Evolutionary conservation across 2,797 vertebrate genomes (phyloP), one percentile per base, ranked within the genome.

Genomic region (Microchirus variegatus): DNA sequence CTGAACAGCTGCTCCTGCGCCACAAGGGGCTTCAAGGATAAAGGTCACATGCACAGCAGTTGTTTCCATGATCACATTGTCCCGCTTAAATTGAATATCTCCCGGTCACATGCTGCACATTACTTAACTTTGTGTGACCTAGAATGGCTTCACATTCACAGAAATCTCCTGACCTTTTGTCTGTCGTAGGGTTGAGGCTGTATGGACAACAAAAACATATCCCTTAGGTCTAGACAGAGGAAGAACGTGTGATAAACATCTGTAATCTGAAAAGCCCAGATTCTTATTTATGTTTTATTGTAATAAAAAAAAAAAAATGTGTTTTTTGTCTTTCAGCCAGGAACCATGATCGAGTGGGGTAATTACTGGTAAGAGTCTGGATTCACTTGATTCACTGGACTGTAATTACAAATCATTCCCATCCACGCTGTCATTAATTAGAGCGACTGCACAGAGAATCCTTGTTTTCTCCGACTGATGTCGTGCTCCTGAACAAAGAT

Each of bases 341-440:
- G 97, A 87, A 98, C 97, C 59, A 99, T 99, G 97, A 99, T 99
- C 67, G 96, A 99, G 83, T 99, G 97, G 98, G 97, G 96, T 61
- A 99, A 99, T 94, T 97, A 98, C 92, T 99, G 98, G 97, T 99
- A 92, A 98, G 95, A 55, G 53, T 61, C 66, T 81, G 55, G 67
- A 64, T 80, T 67, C 60, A 77, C 78, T 81, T 81, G 65, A 77
- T 64, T 81, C 19, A 3, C 74, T 73, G 65, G 81, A 45, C 66
- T 87, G 83, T 90, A 80, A 61, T 88, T 82, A 86, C 67, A 86
- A 77, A 75, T 63, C 62, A 60, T 56, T 65, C 42, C 70, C 77
- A 65, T 40, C 72, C 73, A 56, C 45, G 6, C 59, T 73, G 57
- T 77, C 78, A 78, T 84, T 83, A 90, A 79, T 55, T 60, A 65